phyloP scores from a whole-genome alignment of 1,140 invertebrate genomes.

The Macrobrachium rosenbergii region DNA sequence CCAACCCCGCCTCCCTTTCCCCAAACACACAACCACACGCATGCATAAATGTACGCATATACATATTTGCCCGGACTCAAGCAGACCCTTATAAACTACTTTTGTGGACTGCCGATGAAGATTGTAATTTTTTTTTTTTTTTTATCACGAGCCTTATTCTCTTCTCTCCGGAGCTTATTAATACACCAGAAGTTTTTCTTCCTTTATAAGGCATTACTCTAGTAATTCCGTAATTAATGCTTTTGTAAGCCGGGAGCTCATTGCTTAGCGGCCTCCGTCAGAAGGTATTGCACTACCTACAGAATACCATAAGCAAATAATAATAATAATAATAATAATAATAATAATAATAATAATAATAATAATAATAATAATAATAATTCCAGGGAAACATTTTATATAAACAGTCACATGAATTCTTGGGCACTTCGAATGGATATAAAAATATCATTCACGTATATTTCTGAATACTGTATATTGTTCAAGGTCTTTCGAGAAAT shows the following conservation, averaged over 20 bases:
- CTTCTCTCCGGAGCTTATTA: no score
- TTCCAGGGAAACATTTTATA: background rate
- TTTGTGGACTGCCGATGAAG: background rate
- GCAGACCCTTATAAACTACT: background rate
- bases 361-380: slow-evolving; percentile 12
- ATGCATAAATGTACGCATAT: background rate
- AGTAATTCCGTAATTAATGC: no score
- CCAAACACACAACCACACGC: background rate
- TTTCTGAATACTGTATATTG: no score
- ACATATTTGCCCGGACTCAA: background rate
- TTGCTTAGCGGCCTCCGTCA: background rate
- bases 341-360: slow-evolving; percentile 21
- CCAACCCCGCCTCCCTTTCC: background rate
- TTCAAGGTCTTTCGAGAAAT: no score
- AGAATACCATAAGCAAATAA: background rate
- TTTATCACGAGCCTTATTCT: no score
- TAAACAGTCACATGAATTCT: background rate
- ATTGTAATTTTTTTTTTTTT: no score
- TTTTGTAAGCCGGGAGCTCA: no score
- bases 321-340: slow-evolving; percentile 28
- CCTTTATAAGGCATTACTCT: no score
- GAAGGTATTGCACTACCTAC: background rate
- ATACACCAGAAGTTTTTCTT: no score
- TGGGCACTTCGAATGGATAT: no score
- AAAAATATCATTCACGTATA: no score